Evolutionary conservation across 2,797 vertebrate genomes (phyloP).

Genomic region (Bradypodion pumilum): DNA sequence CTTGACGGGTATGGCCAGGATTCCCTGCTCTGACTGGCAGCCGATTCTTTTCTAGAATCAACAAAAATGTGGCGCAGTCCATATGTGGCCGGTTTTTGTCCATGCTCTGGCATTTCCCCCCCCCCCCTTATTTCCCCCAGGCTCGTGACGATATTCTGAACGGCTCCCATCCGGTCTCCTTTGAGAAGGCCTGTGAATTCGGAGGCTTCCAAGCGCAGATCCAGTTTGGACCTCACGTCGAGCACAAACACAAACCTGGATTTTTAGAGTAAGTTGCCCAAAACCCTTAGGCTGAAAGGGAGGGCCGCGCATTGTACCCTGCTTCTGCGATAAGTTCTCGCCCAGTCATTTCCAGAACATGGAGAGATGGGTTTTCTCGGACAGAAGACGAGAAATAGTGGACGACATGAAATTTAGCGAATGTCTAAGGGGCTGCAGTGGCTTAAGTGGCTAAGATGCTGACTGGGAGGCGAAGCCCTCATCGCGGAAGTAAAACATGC

Average conservation of each 20-base stretch:
- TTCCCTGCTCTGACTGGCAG: too few species aligned
- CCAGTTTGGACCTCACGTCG: conserved; percentile 97
- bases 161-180: conserved; percentile 97
- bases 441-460: too few species aligned
- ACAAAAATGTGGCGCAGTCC: too few species aligned
- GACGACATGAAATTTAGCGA: too few species aligned
- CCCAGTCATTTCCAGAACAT: background rate
- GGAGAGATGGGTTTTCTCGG: rapidly evolving
- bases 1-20: too few species aligned
- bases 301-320: too few species aligned
- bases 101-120: conserved; percentile 9
- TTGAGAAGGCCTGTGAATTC: conserved; percentile 98
- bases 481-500: too few species aligned
- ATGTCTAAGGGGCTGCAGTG: too few species aligned
- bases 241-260: conserved; percentile 98
- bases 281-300: background rate
- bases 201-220: conserved; percentile 97
- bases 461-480: too few species aligned
- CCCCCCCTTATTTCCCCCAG: too few species aligned
- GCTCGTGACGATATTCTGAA: conserved; percentile 98
- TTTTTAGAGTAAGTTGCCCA: conserved; percentile 92
- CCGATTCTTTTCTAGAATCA: too few species aligned
- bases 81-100: background rate
- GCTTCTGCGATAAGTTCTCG: background rate
- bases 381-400: too few species aligned